Evolutionary conservation across 2,888 invertebrate species (phyloP), one percentile per base, ranked within the genome.

Genomic region (Tetranychus piercei): DNA sequence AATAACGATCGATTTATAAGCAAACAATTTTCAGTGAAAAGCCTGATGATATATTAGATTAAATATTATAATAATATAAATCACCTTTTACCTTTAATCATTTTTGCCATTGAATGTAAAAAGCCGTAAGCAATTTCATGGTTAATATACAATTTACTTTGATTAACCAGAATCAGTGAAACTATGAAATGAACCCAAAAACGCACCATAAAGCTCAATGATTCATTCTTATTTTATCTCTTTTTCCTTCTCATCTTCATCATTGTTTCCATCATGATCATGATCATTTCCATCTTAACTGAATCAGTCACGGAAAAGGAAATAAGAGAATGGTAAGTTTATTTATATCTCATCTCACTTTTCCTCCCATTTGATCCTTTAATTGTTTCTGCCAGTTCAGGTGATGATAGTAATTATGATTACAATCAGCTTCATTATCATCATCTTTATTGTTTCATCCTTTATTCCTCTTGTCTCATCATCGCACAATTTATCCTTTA

Each of bases 311-410:
- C 78, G 23, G 78, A 78, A 75, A 78, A 78, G 75, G 78, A 78
- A 76, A 77, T 78, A 23, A 75, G 78, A 18, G 77, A 78, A 75
- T 78, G 78, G 78, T 78, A 71, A 75, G 78, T 76, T 55, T 55
- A 55, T 15, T 55, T 15, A 55, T 55, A 15, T 55, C 55, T 15
- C 45, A 23, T 45, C 45, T 55, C 55, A 15, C 9, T 55, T 9
- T 7, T 15, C 15, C 55, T 55, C 15, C 15, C 15, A 55, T 55
- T 9, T 55, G 55, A 55, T 55, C 55, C 55, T 55, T 55, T 55
- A 55, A 55, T 55, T 55, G 55, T 55, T 55, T 15, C 55, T 15
- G 15, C 15, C 55, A 15, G 15, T 15, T 55, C 9, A 15, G 15
- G 55, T 15, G 55, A 55, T 15, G 15, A 15, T 55, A 34, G 11